A percentile compares a stretch with the other conserved stretches of the same genome.
Conservation (phyloP, 2,797 vertebrate species). For the Betta splendens region DNA sequence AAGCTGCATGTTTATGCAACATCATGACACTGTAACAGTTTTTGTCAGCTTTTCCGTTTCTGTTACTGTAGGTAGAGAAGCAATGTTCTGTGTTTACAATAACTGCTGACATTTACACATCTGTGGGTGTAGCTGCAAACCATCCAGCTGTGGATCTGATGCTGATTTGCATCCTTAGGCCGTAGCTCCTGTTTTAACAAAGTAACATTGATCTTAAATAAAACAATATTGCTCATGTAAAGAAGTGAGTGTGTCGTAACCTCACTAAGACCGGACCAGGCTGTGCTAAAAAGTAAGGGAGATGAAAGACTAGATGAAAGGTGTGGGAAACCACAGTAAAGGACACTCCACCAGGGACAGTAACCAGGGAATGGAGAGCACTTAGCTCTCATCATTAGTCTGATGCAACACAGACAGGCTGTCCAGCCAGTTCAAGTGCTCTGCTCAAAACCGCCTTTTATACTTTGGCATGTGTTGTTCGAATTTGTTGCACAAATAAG, state of each 20-base stretch:
- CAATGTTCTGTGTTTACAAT: background rate
- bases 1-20: slow-evolving; percentile 25
- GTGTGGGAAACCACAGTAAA: slow-evolving; percentile 65
- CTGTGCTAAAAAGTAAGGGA: slow-evolving; percentile 42
- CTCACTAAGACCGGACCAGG: slow-evolving; percentile 20
- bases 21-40: slow-evolving; percentile 18
- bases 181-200: too few relatives aligned
- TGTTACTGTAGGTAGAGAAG: slow-evolving; percentile 32
- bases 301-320: slow-evolving; percentile 68
- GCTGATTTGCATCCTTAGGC: slow-evolving; percentile 7
- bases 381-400: slow-evolving; percentile 55
- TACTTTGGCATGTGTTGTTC: background rate
- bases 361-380: slow-evolving; percentile 56
- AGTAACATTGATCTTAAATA: too few relatives aligned
- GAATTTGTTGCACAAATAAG: background rate
- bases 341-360: slow-evolving; percentile 52
- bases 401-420: slow-evolving; percentile 46
- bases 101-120: background rate
- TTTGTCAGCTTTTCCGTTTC: slow-evolving; percentile 30
- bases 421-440: slow-evolving; percentile 28
- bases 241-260: slow-evolving; percentile 30
- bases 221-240: background rate
- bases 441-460: slow-evolving; percentile 35
- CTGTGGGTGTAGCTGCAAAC: background rate
- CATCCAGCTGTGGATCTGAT: background rate